Base-by-base conservation (phyloP, 2,113 vertebrate species). In the Elanoides forficatus region DNA sequence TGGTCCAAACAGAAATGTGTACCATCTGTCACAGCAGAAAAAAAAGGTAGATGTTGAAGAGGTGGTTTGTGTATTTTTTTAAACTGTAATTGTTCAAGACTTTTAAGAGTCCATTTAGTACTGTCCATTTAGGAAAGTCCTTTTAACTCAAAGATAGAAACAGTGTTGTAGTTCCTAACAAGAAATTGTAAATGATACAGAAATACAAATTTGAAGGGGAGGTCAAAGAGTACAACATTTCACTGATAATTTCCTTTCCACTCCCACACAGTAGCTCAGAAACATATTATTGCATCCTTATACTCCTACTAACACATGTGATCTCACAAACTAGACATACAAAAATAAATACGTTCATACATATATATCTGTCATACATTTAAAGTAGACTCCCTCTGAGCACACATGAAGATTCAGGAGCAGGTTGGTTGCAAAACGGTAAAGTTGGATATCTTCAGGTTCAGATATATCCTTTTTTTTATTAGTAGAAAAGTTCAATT, bases 41-140 rank as follows among this genome's bases (percentile, higher is more conserved):
- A 52, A 59, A 42, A 75, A 40, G 4, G 6, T 16, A 58, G 27
- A 36, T 15, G 6, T n/a, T 86, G 27, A 52, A 75, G 27, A 87
- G 6, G 3, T 36, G 4, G 11, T 73, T 38, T 29, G 20, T 53
- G 18, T 15, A 0, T 0, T 5, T 50, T 52, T 22, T 60, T 4
- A 68, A 75, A 36, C 6, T 43, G 32, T 6, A 63, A 10, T 16
- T 67, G 3, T 92, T 88, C 59, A 68, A 12, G 21, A 65, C 5
- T 65, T 75, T 55, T n/a, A 48, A 40, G 13, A 36, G 7, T 47
- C 22, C 15, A 9, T 85, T 71, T 73, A 52, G 20, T 47, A 47
- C 11, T 62, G 26, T 62, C 15, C 13, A n/a, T 47, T 68, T 65
- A 45, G 18, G 13, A 75, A 50, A 73, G 8, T 34, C 7, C 13